phyloP scores from a whole-genome alignment of 2,888 invertebrate genomes.

The Nephrotoma guestfalica region DNA sequence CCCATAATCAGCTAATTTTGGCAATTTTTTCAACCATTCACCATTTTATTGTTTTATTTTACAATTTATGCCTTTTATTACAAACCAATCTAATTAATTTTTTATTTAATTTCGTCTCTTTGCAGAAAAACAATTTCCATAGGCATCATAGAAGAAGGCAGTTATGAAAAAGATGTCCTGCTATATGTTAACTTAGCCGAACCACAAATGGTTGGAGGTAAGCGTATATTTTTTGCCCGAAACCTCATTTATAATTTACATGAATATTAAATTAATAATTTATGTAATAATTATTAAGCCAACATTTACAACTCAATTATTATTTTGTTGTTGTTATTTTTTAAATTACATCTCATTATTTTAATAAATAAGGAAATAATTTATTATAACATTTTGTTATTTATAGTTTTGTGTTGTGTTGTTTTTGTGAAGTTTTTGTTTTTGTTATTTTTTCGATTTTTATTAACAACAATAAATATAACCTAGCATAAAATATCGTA shows the following conservation, averaged over 20 bases:
- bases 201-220: conserved; percentile 79
- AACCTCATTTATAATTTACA: neutral
- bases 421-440: neutral
- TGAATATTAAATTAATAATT: neutral
- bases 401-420: neutral
- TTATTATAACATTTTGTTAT: neutral
- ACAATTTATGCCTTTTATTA: too few relatives aligned
- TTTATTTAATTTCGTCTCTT: conserved; percentile 26
- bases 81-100: neutral
- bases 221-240: conserved; percentile 21
- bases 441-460: neutral
- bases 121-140: conserved; percentile 76
- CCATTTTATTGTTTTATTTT: too few relatives aligned
- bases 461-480: neutral
- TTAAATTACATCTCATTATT: neutral
- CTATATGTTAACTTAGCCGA: conserved; percentile 87
- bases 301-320: neutral
- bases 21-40: too few relatives aligned
- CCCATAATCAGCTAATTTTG: too few relatives aligned
- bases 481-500: neutral
- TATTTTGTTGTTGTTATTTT: neutral
- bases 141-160: conserved; percentile 89
- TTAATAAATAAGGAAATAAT: neutral
- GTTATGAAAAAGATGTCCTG: conserved; percentile 90
- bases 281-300: neutral